Evolutionary conservation across 2,888 invertebrate species (phyloP), one percentile per base, ranked within the genome.

Genomic region (Drosophila phalerata): DNA sequence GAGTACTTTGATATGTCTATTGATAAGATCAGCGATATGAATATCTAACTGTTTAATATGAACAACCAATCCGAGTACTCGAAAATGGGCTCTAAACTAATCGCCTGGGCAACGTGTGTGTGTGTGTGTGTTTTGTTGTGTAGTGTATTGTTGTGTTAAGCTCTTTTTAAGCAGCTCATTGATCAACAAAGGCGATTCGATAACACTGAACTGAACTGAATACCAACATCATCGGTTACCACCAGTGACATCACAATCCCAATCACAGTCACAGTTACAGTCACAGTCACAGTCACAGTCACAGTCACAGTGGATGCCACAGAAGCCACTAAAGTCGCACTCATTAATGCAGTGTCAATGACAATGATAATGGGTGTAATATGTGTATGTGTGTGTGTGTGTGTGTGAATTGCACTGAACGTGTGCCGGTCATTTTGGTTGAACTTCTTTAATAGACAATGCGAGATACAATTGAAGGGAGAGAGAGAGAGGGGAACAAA

Each of bases 301-400:
- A 58, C 40, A 68, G 53, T 51, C 52, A 53, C 42, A 52, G 52
- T 42, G 58, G 15, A 22, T 52, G 65, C 65, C 75, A 55, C 65
- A 74, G 66, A 49, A 19, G 45, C 49, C 68, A 65, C 62, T 43
- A 56, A 70, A 74, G 63, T 79, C 64, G 66, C 68, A 61, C 76
- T 82, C 75, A 79, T 82, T 79, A 82, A 79, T 75, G 69, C 83
- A 75, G 83, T 72, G 80, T 79, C 79, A 83, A 69, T 79, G 80
- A 49, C 71, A 71, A 76, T 75, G 70, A 17, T 38, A 40, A 52
- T 47, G 53, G 11, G 15, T 6, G 22, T 19, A 28, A 28, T 28
- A 22, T 28, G 9, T 42, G 19, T 32, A 25, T 40, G 28, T 32
- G 51, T 40, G 32, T 60, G 52, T 67, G 66, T 38, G 48, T 47